Evolutionary conservation across 2,113 vertebrate species (phyloP).

Genomic region (Gulo gulo): DNA sequence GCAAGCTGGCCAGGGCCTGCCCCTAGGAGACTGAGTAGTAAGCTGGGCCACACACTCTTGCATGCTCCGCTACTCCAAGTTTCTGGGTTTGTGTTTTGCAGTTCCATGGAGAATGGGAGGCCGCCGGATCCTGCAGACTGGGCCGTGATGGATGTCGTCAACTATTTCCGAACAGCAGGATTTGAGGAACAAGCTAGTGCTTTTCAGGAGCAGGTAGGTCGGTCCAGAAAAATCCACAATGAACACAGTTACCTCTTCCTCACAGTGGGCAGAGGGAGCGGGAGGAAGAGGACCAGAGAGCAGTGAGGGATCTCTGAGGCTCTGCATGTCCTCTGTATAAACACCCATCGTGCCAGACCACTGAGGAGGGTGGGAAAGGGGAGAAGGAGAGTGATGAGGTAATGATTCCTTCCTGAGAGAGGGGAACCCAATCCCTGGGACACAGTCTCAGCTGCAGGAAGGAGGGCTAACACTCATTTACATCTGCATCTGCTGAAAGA

Average conservation of each 20-base stretch:
- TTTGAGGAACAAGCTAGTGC: slow-evolving; percentile 97
- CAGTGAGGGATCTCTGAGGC: background rate
- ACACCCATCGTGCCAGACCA: background rate
- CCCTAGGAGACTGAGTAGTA: background rate
- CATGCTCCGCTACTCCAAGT: background rate
- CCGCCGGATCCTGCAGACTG: slow-evolving; percentile 95
- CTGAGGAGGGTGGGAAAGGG: background rate
- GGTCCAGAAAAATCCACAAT: background rate
- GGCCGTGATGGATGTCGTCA: slow-evolving; percentile 95
- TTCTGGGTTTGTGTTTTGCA: slow-evolving; percentile 79
- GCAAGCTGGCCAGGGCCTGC: background rate
- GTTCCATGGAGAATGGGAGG: slow-evolving; percentile 92
- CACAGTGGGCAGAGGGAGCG: background rate
- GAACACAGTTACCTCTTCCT: background rate
- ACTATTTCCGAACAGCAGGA: slow-evolving; percentile 97
- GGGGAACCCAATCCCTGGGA: background rate
- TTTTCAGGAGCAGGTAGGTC: slow-evolving; percentile 97
- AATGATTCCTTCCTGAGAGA: background rate
- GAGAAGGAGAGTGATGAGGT: background rate
- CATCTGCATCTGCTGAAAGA: background rate
- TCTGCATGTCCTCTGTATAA: background rate
- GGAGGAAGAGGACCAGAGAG: background rate
- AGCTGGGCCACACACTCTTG: background rate
- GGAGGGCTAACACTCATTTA: background rate
- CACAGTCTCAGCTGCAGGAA: background rate